These are phyloP conservation scores for Acromyrmex heyeri DNA, from an alignment of 1,140 invertebrate species.

Conservation along the genomic window DNA sequence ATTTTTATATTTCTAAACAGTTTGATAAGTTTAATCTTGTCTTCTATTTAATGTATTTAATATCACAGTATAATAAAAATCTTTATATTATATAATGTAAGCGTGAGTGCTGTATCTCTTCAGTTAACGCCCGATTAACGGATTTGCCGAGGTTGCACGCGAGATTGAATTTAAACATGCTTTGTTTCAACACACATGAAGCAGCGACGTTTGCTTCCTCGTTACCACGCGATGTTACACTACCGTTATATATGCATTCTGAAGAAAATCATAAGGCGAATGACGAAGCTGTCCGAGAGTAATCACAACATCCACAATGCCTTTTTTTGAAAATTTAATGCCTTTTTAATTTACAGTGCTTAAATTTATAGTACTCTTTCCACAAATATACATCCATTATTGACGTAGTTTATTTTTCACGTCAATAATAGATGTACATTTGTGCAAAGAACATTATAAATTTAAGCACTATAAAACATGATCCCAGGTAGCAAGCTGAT, in stretches of 20 bases:
- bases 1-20: neutral
- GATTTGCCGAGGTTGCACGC: neutral
- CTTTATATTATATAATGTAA: neutral
- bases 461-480: too few species aligned
- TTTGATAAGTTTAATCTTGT: neutral
- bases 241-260: conserved; percentile 37
- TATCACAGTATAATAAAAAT: neutral
- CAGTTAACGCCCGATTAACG: conserved; percentile 16
- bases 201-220: conserved; percentile 11
- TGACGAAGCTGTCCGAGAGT: conserved; percentile 24
- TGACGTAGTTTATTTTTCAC: too few species aligned
- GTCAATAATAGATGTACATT: too few species aligned
- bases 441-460: too few species aligned
- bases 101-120: neutral
- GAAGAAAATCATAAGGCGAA: conserved; percentile 35
- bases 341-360: conserved; percentile 17
- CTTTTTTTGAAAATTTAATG: conserved; percentile 11
- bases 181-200: conserved; percentile 29
- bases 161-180: conserved; percentile 52
- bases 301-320: neutral
- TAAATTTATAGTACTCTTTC: neutral
- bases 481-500: too few species aligned
- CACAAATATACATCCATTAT: neutral
- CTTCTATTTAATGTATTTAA: neutral
- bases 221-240: conserved; percentile 37